Conservation (phyloP, 2,113 vertebrate species). For the Oryzias woworae region DNA sequence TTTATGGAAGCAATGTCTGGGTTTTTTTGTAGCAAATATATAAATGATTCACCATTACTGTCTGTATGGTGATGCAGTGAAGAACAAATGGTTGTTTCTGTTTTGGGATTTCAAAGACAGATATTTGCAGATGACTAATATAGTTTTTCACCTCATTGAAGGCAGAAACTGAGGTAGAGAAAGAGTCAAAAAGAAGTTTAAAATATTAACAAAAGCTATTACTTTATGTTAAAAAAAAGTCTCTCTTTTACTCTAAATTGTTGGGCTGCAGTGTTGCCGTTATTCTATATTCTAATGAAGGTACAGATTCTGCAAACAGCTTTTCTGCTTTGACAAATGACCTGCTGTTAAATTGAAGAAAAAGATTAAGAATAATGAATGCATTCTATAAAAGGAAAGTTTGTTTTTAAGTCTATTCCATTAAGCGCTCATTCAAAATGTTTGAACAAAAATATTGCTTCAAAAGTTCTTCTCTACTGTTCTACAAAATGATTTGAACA, state of each 20-base stretch:
- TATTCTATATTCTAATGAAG: not conserved
- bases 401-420: too few relatives aligned
- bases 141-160: conserved; percentile 57
- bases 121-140: conserved; percentile 48
- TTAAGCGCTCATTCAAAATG: too few relatives aligned
- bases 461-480: too few relatives aligned
- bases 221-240: not conserved
- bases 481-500: too few relatives aligned
- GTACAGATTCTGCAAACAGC: not conserved
- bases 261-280: not conserved
- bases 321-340: too few relatives aligned
- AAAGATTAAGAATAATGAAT: too few relatives aligned
- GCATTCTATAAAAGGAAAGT: too few relatives aligned
- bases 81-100: conserved; percentile 51
- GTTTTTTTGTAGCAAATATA: conserved; percentile 20
- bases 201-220: conserved; percentile 16
- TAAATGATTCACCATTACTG: conserved; percentile 35
- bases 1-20: not conserved
- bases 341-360: too few relatives aligned
- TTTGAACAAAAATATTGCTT: too few relatives aligned
- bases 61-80: conserved; percentile 13
- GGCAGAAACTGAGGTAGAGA: conserved; percentile 20
- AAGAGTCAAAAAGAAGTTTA: conserved; percentile 21
- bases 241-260: not conserved
- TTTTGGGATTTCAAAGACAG: conserved; percentile 24